These are phyloP conservation scores for Mythimna lalbum DNA, from an alignment of 2,888 invertebrate genomes.

Conservation along the genomic window DNA sequence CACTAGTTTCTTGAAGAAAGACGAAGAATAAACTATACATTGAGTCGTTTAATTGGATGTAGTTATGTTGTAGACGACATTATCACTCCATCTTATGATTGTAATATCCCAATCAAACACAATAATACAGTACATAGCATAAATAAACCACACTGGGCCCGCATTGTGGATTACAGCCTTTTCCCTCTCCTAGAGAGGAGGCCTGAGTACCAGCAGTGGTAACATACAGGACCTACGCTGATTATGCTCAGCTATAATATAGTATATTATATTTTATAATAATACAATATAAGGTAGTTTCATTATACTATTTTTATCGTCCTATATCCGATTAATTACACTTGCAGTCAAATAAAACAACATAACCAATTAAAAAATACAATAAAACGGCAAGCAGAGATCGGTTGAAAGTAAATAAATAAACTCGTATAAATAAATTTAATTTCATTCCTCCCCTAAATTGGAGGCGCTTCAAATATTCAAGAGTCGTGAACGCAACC, in stretches of 20 bases:
- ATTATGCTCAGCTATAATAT: no score
- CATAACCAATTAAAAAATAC: conserved; percentile 71
- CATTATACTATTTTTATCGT: neutral
- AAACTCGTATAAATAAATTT: conserved; percentile 89
- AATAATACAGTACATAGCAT: no score
- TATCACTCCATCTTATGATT: neutral
- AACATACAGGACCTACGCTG: no score
- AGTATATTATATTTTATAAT: no score
- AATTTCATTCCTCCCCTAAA: conserved; percentile 88
- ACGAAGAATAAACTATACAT: neutral
- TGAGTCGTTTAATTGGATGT: neutral
- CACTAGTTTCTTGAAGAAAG: neutral
- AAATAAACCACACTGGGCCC: no score
- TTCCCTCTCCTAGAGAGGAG: no score
- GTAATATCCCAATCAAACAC: neutral
- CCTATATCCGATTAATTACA: conserved; percentile 31
- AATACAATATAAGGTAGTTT: neutral
- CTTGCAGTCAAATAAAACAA: conserved; percentile 60
- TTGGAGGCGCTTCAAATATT: conserved; percentile 89
- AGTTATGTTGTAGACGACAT: no score
- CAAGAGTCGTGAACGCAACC: conserved; percentile 89
- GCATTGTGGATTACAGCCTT: no score
- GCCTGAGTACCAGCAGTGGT: no score
- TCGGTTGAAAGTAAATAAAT: conserved; percentile 83
- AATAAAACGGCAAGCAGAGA: conserved; percentile 73